Conservation (phyloP, 2,113 vertebrate genomes). For the Zosterops lateralis region DNA sequence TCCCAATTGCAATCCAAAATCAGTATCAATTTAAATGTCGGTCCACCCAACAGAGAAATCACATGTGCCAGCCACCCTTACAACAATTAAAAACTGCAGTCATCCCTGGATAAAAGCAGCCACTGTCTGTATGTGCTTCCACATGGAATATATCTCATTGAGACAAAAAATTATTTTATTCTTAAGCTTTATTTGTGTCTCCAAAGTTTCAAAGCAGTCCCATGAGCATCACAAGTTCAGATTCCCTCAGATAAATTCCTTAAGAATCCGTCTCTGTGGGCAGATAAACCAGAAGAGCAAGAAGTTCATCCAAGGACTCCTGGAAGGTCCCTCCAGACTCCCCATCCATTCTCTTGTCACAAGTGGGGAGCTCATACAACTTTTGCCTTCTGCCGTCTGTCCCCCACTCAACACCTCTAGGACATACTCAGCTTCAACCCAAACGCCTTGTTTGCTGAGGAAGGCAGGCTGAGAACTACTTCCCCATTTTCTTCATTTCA, state of each 20-base stretch:
- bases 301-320: not conserved
- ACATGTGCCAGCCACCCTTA: not conserved
- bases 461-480: not conserved
- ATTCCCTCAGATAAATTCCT: not conserved
- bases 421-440: rapidly evolving
- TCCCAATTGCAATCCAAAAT: no score
- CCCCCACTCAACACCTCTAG: not conserved
- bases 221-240: not conserved
- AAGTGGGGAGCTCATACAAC: not conserved
- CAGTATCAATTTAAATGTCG: not conserved
- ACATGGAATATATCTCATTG: not conserved
- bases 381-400: not conserved
- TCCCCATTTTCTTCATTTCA: rapidly evolving
- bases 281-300: not conserved
- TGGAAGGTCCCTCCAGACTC: not conserved
- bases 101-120: not conserved
- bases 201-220: not conserved
- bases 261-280: not conserved
- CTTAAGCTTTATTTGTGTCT: not conserved
- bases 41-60: not conserved
- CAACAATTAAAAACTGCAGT: not conserved
- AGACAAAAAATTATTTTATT: not conserved
- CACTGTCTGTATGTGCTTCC: not conserved
- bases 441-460: not conserved
- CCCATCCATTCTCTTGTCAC: not conserved